Evolutionary conservation across 2,888 invertebrate genomes (phyloP), one percentile per base, ranked within the genome.

Genomic region (Odontocolon sp.): DNA sequence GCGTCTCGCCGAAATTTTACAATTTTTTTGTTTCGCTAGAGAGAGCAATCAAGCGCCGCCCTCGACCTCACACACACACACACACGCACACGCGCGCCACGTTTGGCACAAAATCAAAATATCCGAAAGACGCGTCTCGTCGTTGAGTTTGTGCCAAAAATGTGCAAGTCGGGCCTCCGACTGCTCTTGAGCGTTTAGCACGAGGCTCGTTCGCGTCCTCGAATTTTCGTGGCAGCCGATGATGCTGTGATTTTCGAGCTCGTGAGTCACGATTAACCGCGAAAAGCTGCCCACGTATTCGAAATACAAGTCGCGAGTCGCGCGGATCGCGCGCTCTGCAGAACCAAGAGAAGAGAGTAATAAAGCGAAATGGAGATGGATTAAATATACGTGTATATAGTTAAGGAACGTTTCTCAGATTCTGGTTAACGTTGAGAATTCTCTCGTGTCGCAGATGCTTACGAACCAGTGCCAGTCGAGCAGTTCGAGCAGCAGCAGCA

Each of bases 401-500:
- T 23, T 5, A 18, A 3, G 38, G n/a, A 40, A 42, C 11, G 18
- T 31, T 59, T 54, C 31, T n/a, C n/a, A n/a, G 31, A 8, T 52
- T 9, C n/a, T n/a, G 45, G 26, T 3, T 57, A 45, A 75, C 36
- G 42, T 4, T 36, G 11, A 18, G 23, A 1, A 33, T 68, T 61
- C 47, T 86, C 82, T 59, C 40, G 52, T 59, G 8, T 63, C 56
- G 78, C 87, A 89, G 89, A 88, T 89, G 86, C 87, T 89, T 81
- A 89, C 88, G 82, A 89, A 89, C 82, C 88, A 89, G 87, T 88
- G 88, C 80, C 89, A 89, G 81, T 88, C 93, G 83, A 94, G 93
- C 87, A 93, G 93, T 84, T 93, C 92, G 81, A 88, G 93, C 82
- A 94, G 93, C 87, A 67, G 67, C 52, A 93, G 86, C n/a, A n/a